These are phyloP conservation scores for Microcebus jonahi DNA, from an alignment of 2,113 vertebrate genomes.

Conservation along the genomic window DNA sequence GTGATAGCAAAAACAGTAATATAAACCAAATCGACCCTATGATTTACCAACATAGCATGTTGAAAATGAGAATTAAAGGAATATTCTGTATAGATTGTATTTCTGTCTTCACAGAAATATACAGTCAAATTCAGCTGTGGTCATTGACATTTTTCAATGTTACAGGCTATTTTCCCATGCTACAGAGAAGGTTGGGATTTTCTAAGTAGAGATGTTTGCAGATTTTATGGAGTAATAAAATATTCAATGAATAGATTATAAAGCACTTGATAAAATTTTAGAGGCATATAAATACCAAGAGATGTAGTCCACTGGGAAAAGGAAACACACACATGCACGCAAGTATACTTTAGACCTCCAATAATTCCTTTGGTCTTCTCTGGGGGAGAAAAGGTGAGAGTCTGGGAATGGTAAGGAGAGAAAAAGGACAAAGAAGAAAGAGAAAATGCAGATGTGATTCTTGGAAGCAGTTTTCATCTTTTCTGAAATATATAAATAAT, in stretches of 20 bases:
- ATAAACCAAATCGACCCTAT: background rate
- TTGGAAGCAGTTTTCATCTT: background rate
- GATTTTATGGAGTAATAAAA: constrained; percentile 68
- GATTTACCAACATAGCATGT: background rate
- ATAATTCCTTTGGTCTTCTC: background rate
- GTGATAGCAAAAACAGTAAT: background rate
- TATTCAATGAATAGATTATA: constrained; percentile 67
- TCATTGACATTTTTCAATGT: constrained; percentile 55
- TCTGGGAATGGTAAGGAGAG: too few relatives aligned
- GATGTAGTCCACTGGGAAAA: background rate
- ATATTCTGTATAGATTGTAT: background rate
- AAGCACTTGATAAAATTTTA: constrained; percentile 67
- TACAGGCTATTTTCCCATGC: background rate
- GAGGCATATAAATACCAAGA: constrained; percentile 30
- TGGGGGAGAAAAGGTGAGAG: fast-evolving
- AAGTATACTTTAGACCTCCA: fast-evolving
- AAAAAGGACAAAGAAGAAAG: background rate
- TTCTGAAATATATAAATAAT: background rate
- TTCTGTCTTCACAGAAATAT: background rate
- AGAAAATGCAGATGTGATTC: background rate
- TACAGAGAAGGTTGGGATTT: background rate
- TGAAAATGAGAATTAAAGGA: constrained; percentile 36
- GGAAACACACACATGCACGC: background rate
- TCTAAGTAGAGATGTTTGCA: constrained; percentile 53
- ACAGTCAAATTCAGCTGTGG: background rate